phyloP scores from a whole-genome alignment of 1,140 invertebrate species.

The Drosophila albomicans region DNA sequence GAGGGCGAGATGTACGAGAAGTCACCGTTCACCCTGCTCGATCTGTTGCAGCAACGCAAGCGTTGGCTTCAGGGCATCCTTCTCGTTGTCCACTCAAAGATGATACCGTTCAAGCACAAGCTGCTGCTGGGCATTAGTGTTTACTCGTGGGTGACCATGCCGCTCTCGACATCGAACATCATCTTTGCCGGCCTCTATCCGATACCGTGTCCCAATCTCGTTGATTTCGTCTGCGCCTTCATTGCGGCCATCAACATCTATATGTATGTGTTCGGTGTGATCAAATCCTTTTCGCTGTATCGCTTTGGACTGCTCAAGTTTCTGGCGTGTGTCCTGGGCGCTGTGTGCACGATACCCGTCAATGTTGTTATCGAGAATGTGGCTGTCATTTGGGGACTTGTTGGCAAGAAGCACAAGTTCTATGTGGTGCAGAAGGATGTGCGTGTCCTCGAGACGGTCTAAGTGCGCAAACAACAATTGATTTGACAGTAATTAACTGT shows the following conservation, averaged over 20 bases:
- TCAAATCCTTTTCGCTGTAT: slow-evolving; percentile 96
- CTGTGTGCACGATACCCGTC: slow-evolving; percentile 95
- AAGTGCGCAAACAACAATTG: slow-evolving; percentile 12
- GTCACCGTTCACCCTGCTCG: slow-evolving; percentile 96
- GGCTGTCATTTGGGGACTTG: slow-evolving; percentile 96
- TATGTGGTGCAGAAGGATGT: slow-evolving; percentile 97
- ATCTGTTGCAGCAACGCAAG: slow-evolving; percentile 98
- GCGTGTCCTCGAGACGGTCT: slow-evolving; percentile 85
- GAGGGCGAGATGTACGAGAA: slow-evolving; percentile 99
- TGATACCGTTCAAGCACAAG: slow-evolving; percentile 93
- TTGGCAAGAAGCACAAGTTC: slow-evolving; percentile 97
- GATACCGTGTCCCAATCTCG: slow-evolving; percentile 92
- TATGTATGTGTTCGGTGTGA: slow-evolving; percentile 98
- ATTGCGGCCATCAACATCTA: slow-evolving; percentile 96
- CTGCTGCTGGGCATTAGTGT: slow-evolving; percentile 94
- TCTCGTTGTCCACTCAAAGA: slow-evolving; percentile 95
- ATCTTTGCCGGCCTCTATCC: slow-evolving; percentile 93
- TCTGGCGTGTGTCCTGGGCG: slow-evolving; percentile 92
- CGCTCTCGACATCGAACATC: slow-evolving; percentile 95
- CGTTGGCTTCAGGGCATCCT: slow-evolving; percentile 98
- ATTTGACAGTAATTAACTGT: slow-evolving; percentile 38
- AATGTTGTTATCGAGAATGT: slow-evolving; percentile 97
- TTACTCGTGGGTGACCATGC: slow-evolving; percentile 98
- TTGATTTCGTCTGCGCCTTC: slow-evolving; percentile 95
- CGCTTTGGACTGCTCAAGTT: slow-evolving; percentile 93